Evolutionary conservation across 2,888 invertebrate genomes (phyloP).

Genomic region (Oligia strigilis): DNA sequence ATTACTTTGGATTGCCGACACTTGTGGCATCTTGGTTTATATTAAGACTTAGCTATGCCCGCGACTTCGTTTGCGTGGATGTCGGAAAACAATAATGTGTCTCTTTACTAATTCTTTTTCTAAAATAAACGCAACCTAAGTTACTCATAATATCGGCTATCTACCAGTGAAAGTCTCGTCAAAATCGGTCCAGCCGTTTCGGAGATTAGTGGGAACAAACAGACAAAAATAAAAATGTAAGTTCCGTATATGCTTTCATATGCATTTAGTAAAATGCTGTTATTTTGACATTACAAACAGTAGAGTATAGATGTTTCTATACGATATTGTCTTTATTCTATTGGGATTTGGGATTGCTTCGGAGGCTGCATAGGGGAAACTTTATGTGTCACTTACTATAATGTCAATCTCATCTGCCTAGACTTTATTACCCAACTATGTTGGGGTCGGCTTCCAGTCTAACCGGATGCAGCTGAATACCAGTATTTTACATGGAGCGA

Average conservation of each 20-base stretch:
- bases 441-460: no score
- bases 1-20: constrained; percentile 24
- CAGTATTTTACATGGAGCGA: no score
- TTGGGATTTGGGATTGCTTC: background rate
- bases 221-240: background rate
- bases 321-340: background rate
- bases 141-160: background rate
- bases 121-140: background rate
- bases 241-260: background rate
- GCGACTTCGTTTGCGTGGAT: background rate
- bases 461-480: no score
- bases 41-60: background rate
- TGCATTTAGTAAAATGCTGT: background rate
- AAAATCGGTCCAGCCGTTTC: background rate
- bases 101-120: background rate
- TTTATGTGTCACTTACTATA: background rate
- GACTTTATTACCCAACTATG: no score
- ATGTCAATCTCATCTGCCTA: background rate
- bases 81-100: no score
- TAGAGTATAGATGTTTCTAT: no score
- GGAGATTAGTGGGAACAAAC: background rate
- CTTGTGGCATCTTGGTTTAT: constrained; percentile 24
- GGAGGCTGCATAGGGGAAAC: background rate
- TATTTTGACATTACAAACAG: background rate
- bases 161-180: background rate